phyloP scores from a whole-genome alignment of 2,888 invertebrate genomes.

The Dascillus cervinus region DNA sequence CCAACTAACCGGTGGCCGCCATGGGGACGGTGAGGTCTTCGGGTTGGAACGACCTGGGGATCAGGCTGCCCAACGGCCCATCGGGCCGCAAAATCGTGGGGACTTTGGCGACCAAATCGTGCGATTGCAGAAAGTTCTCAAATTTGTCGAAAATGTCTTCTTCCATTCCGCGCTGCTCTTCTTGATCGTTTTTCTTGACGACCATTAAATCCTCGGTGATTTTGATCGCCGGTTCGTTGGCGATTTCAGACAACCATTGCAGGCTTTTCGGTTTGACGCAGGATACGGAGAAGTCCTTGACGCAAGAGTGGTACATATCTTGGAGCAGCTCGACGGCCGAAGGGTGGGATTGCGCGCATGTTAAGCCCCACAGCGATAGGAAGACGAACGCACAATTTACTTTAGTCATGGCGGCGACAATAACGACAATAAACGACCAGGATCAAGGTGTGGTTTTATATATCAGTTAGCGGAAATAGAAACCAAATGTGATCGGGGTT shows the following conservation, averaged over 20 bases:
- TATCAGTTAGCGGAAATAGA: constrained; percentile 38
- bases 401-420: constrained; percentile 14
- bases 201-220: constrained; percentile 71
- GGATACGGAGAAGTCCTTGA: constrained; percentile 59
- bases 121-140: constrained; percentile 67
- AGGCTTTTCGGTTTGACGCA: constrained; percentile 74
- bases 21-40: constrained; percentile 65
- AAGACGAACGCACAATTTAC: no score
- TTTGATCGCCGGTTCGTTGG: constrained; percentile 60
- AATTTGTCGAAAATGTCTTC: constrained; percentile 62
- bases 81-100: constrained; percentile 55
- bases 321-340: constrained; percentile 57
- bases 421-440: constrained; percentile 17
- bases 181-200: constrained; percentile 52
- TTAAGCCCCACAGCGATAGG: constrained; percentile 2
- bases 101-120: constrained; percentile 66
- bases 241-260: constrained; percentile 62
- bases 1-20: constrained; percentile 45
- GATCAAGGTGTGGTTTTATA: constrained; percentile 30
- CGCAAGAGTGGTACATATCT: constrained; percentile 61
- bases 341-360: constrained; percentile 24
- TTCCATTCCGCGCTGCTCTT: constrained; percentile 48
- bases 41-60: constrained; percentile 61
- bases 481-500: constrained; percentile 38
- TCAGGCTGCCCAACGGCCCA: constrained; percentile 50